Evolutionary conservation across 2,888 invertebrate genomes (phyloP).

Genomic region (Adelphocoris suturalis): DNA sequence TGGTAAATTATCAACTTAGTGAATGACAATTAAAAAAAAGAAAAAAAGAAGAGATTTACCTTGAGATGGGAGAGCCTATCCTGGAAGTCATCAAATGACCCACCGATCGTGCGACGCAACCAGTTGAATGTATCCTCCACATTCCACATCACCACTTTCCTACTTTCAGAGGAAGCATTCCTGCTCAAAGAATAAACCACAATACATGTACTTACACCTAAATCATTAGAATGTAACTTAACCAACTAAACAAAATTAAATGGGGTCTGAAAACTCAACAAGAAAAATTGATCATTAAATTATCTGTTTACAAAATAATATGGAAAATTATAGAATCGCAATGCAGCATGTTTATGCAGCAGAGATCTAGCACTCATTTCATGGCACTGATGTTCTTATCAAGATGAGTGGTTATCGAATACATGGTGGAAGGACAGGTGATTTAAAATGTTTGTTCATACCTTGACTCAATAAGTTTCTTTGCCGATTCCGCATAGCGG

Average conservation of each 20-base stretch:
- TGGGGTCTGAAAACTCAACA: neutral
- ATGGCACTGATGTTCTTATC: too few species aligned
- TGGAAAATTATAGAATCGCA: too few species aligned
- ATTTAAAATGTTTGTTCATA: conserved; percentile 76
- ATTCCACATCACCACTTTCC: conserved; percentile 99
- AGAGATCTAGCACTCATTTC: too few species aligned
- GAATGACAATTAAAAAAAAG: too few species aligned
- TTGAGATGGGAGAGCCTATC: conserved; percentile 93
- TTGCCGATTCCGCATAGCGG: conserved; percentile 96
- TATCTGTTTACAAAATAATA: too few species aligned
- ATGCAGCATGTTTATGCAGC: too few species aligned
- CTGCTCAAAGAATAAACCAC: conserved; percentile 79
- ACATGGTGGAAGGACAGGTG: too few species aligned
- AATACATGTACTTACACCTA: neutral
- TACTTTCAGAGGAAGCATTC: conserved; percentile 93
- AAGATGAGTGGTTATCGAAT: too few species aligned
- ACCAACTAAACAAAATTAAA: too few species aligned
- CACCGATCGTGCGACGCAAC: conserved; percentile 94
- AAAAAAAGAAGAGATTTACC: conserved; percentile 77
- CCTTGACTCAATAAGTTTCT: conserved; percentile 95
- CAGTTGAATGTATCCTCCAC: conserved; percentile 98
- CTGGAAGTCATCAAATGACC: conserved; percentile 96
- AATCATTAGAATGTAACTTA: neutral
- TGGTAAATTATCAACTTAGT: too few species aligned
- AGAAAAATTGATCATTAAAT: too few species aligned